A percentile compares a stretch with the other conserved stretches of the same genome.
Evolutionary conservation across 2,888 invertebrate species (phyloP).

Genomic region (Dilophus febrilis): DNA sequence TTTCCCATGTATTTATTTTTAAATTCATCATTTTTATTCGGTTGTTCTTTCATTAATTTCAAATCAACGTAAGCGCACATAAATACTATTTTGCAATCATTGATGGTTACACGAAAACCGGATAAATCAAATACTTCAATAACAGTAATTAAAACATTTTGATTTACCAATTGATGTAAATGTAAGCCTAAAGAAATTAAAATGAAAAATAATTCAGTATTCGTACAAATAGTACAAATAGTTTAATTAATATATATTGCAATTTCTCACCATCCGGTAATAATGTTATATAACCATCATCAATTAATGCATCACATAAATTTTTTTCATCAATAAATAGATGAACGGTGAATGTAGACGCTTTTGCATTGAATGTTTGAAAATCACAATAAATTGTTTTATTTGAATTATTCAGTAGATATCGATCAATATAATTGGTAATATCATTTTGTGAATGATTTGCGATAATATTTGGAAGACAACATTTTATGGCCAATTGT

Average conservation of each 20-base stretch:
- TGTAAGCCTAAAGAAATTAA: conserved; percentile 17
- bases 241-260: too few species aligned
- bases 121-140: conserved; percentile 22
- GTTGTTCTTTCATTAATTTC: conserved; percentile 25
- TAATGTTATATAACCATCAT: not conserved
- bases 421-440: conserved; percentile 25
- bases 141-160: conserved; percentile 25
- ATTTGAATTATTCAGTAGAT: conserved; percentile 12
- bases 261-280: not conserved
- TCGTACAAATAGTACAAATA: too few species aligned
- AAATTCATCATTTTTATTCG: conserved; percentile 27
- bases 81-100: conserved; percentile 24
- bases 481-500: conserved; percentile 52
- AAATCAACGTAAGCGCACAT: conserved; percentile 26
- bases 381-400: not conserved
- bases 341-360: too few species aligned
- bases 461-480: conserved; percentile 42
- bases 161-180: conserved; percentile 22
- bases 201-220: too few species aligned
- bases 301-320: not conserved
- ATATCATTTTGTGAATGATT: conserved; percentile 31
- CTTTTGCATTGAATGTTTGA: too few species aligned
- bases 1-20: conserved; percentile 32
- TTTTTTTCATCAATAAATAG: not conserved
- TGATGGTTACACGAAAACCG: conserved; percentile 25